phyloP scores from a whole-genome alignment of 2,797 vertebrate species.

The Moxostoma hubbsi region DNA sequence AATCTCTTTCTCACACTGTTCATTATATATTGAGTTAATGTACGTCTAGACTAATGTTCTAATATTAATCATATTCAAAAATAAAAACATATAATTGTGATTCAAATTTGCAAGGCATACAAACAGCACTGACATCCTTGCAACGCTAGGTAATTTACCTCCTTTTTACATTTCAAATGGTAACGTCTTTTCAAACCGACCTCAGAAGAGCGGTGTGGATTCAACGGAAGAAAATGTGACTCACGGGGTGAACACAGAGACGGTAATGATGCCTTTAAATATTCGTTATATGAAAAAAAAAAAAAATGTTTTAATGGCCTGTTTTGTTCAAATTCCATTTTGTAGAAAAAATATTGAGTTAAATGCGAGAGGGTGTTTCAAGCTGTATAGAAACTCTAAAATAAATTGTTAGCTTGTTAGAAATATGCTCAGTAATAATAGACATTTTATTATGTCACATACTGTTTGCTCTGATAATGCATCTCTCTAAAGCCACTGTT shows the following conservation, averaged over 20 bases:
- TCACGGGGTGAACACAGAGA: background rate
- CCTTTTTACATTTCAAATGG: background rate
- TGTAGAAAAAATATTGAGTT: too few relatives aligned
- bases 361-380: too few relatives aligned
- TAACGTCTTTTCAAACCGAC: conserved; percentile 6
- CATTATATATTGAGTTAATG: background rate
- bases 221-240: background rate
- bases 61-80: too few relatives aligned
- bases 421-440: background rate
- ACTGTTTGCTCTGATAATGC: background rate
- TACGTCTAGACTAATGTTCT: too few relatives aligned
- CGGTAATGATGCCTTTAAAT: background rate
- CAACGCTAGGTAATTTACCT: conserved; percentile 7
- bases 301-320: background rate
- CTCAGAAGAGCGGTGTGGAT: background rate
- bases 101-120: background rate
- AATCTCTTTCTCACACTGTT: background rate
- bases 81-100: background rate
- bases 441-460: background rate
- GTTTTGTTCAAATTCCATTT: background rate
- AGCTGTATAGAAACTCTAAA: background rate
- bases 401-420: background rate
- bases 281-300: background rate
- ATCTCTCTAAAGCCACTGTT: too few relatives aligned
- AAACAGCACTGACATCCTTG: background rate